Evolutionary conservation across 2,888 invertebrate species (phyloP).

Genomic region (Andrena trimmerana): DNA sequence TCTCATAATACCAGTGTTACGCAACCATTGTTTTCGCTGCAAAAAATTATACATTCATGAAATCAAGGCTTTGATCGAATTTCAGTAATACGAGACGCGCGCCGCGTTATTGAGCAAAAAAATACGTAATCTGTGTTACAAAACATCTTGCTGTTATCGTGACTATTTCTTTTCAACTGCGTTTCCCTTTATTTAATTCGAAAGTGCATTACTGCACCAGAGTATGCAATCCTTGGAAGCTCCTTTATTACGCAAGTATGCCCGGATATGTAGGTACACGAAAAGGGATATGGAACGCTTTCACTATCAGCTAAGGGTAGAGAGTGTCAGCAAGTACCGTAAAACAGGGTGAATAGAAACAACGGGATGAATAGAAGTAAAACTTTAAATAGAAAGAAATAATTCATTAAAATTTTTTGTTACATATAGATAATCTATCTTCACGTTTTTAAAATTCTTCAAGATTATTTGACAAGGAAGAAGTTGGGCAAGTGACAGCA

Average conservation of each 20-base stretch:
- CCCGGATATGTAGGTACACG: neutral
- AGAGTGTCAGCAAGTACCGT: no score
- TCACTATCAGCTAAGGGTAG: constrained; percentile 13
- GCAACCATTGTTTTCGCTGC: neutral
- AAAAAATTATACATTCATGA: neutral
- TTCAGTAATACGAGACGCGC: neutral
- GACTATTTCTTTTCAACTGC: neutral
- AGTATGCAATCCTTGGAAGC: constrained; percentile 14
- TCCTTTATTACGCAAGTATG: constrained; percentile 17
- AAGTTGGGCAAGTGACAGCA: no score
- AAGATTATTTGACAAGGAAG: no score
- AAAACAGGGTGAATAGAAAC: no score
- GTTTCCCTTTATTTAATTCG: constrained; percentile 17
- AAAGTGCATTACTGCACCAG: constrained; percentile 10
- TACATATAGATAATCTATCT: no score
- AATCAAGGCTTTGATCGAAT: constrained; percentile 3
- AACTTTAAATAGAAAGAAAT: no score
- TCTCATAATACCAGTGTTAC: neutral
- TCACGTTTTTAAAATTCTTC: no score
- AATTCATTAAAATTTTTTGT: no score
- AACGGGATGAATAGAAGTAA: no score
- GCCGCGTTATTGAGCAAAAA: neutral
- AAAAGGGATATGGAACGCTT: constrained; percentile 18
- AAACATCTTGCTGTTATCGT: neutral
- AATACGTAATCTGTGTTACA: neutral